These are phyloP conservation scores for Aleiodes leptofemur DNA, from an alignment of 2,888 invertebrate genomes.

Conservation along the genomic window DNA sequence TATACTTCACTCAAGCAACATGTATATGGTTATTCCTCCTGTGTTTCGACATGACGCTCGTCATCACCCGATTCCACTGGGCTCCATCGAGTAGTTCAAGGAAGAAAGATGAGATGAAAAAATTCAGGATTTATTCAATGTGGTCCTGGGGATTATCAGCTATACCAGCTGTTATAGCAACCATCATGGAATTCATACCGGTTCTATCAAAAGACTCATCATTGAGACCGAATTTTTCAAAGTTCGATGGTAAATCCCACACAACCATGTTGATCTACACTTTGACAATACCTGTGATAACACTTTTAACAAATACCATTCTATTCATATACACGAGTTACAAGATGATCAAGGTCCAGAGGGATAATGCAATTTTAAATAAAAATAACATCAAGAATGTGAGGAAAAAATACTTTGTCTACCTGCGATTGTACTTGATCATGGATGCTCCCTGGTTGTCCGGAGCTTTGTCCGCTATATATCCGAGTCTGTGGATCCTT, in stretches of 20 bases:
- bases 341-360: constrained; percentile 60
- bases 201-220: constrained; percentile 59
- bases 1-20: constrained; percentile 62
- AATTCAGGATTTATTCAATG: constrained; percentile 59
- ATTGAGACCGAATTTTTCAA: constrained; percentile 63
- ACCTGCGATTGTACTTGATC: constrained; percentile 62
- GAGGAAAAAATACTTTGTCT: constrained; percentile 62
- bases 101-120: constrained; percentile 59
- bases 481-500: constrained; percentile 64
- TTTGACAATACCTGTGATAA: constrained; percentile 55
- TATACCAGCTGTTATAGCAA: constrained; percentile 56
- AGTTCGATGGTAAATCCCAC: constrained; percentile 54
- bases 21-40: constrained; percentile 67
- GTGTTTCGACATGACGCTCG: constrained; percentile 67
- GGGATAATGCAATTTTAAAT: constrained; percentile 53
- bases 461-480: constrained; percentile 63
- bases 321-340: constrained; percentile 63
- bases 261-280: constrained; percentile 58
- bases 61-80: constrained; percentile 67
- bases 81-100: constrained; percentile 55
- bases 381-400: constrained; percentile 55
- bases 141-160: constrained; percentile 58
- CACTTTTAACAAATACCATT: constrained; percentile 55
- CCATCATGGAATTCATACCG: constrained; percentile 62
- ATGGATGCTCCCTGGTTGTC: constrained; percentile 67